Evolutionary conservation across 2,113 vertebrate species (phyloP).

Genomic region (Burhinus oedicnemus): DNA sequence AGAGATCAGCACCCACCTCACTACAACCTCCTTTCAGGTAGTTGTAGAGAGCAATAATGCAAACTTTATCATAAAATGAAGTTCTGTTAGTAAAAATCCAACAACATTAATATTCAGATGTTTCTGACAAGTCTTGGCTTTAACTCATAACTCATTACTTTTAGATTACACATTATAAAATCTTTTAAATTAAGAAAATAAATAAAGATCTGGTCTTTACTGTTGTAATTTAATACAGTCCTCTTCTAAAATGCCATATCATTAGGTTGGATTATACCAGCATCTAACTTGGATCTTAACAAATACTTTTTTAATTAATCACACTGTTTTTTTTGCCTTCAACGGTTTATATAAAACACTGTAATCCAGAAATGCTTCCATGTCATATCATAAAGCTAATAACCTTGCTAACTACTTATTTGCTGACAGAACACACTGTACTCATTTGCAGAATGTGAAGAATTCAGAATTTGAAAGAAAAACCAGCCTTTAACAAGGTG

Average conservation of each 20-base stretch:
- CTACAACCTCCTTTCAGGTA: too few species aligned
- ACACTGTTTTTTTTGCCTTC: background rate
- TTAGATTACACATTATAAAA: background rate
- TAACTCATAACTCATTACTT: background rate
- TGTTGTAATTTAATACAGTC: background rate
- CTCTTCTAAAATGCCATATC: background rate
- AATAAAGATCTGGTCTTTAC: background rate
- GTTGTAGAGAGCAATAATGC: too few species aligned
- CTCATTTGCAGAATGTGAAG: background rate
- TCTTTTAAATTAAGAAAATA: background rate
- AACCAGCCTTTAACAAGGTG: slow-evolving; percentile 9
- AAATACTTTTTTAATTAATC: slow-evolving; percentile 10
- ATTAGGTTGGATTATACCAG: background rate
- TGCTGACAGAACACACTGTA: slow-evolving; percentile 11
- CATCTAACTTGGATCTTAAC: background rate
- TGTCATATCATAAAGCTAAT: background rate
- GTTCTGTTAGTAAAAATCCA: background rate
- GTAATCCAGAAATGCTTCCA: slow-evolving; percentile 5
- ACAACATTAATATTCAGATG: background rate
- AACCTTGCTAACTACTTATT: background rate
- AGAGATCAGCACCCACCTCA: too few species aligned
- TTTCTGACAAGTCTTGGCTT: background rate
- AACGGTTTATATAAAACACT: background rate
- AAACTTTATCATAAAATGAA: background rate
- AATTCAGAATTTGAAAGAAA: background rate